These are phyloP conservation scores for Axinella damicornis DNA, from an alignment of 37 sponge, comb jelly and placozoan species.

Conservation along the genomic window DNA sequence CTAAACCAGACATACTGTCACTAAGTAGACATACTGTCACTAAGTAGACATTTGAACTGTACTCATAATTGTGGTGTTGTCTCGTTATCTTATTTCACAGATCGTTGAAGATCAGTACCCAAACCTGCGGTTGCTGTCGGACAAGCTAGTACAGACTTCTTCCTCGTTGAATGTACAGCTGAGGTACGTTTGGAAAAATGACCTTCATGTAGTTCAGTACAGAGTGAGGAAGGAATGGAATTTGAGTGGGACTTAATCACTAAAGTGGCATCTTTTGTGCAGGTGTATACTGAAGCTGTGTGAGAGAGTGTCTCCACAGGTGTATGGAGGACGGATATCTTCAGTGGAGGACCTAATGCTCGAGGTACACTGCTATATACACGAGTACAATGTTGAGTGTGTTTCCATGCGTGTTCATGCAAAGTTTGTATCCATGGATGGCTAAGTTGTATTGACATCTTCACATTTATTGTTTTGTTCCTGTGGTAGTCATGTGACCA, in stretches of 20 bases:
- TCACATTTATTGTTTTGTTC: too few species aligned
- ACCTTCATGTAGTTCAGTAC: too few species aligned
- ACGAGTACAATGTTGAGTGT: too few species aligned
- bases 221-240: too few species aligned
- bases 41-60: not conserved
- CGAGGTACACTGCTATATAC: slow-evolving; percentile 53
- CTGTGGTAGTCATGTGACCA: too few species aligned
- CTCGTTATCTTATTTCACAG: not conserved
- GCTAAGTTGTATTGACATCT: too few species aligned
- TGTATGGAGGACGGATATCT: slow-evolving; percentile 50
- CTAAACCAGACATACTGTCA: too few species aligned
- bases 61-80: too few species aligned
- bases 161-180: not conserved
- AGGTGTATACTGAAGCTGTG: slow-evolving; percentile 69
- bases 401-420: too few species aligned
- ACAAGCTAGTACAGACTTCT: slow-evolving; percentile 7
- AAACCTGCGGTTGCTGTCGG: slow-evolving; percentile 1
- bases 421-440: too few species aligned
- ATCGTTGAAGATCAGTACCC: slow-evolving; percentile 9
- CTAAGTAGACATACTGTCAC: too few species aligned
- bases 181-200: not conserved
- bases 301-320: slow-evolving; percentile 41
- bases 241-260: too few species aligned
- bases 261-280: not conserved
- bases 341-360: slow-evolving; percentile 64